Base-by-base conservation (phyloP, 2,113 vertebrate genomes). In the Vidua macroura region DNA sequence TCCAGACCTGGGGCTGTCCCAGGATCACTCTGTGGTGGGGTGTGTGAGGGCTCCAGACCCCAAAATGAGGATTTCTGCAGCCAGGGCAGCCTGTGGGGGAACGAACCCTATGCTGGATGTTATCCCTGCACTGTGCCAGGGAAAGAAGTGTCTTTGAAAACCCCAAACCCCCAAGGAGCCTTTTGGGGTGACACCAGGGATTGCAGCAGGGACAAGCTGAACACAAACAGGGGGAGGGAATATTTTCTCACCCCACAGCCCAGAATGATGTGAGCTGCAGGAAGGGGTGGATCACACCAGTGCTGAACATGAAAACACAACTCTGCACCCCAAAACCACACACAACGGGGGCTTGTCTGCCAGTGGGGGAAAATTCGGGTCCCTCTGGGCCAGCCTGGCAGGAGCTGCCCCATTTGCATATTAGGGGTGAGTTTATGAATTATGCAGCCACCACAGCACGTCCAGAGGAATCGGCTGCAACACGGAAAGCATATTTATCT, bases 401-500 rank as follows among this genome's bases (percentile, higher is more conserved):
- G 66, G 91, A 88, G 67, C 83, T 43, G 78, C 43, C 2, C 79
- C 14, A 49, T 95, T 92, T 87, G 62, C 91, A 56, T 63, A n/a
- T 75, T 35, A 15, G 39, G 43, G 41, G 62, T 3, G 81, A 89
- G 68, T 60, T 94, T 41, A 89, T 93, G 95, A 96, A 95, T 96
- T 97, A 96, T 84, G 75, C 90, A 90, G 77, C 88, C 76, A 13
- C 79, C 43, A 37, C 27, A 0, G 92, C 92, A 84, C 15, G 46
- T 89, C 93, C 85, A 5, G 93, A 94, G 53, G 87, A 95, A 60
- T 53, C 4, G 9, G 73, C 88, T 85, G 93, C 62, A 82, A 52
- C 70, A 11, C 14, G 58, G 68, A 28, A 73, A 79, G 92, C 35
- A 6, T 81, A 70, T 94, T 96, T 97, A 95, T 96, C 96, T 95